These are phyloP conservation scores for Napeogenes inachia DNA, from an alignment of 2,888 invertebrate genomes.

Conservation along the genomic window DNA sequence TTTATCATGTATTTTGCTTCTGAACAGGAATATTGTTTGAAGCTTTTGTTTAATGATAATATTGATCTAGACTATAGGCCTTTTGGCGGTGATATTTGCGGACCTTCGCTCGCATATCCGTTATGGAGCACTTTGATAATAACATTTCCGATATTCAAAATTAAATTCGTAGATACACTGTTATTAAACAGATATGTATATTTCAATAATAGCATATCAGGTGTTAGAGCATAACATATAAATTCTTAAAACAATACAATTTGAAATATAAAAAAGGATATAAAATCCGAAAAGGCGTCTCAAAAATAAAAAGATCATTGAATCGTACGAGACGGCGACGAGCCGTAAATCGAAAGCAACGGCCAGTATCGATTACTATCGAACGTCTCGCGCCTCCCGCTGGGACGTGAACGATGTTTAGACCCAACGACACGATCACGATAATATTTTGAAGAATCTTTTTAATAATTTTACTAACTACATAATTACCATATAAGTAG, in stretches of 20 bases:
- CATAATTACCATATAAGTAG: too few relatives aligned
- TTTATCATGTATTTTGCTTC: too few relatives aligned
- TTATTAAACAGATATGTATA: too few relatives aligned
- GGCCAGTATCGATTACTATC: constrained; percentile 61
- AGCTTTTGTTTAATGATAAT: too few relatives aligned
- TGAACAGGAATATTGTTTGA: not conserved
- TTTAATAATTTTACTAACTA: too few relatives aligned
- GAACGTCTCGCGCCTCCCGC: constrained; percentile 55
- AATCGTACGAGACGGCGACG: constrained; percentile 39
- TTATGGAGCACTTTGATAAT: too few relatives aligned
- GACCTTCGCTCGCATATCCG: too few relatives aligned
- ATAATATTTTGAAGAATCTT: constrained; percentile 5
- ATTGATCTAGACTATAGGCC: too few relatives aligned
- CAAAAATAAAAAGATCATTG: constrained; percentile 14
- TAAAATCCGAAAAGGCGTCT: constrained; percentile 4
- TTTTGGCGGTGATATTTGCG: too few relatives aligned
- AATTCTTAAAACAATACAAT: constrained; percentile 1
- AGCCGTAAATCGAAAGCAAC: constrained; percentile 50
- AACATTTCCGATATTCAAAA: too few relatives aligned
- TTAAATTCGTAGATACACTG: too few relatives aligned
- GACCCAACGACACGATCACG: constrained; percentile 31
- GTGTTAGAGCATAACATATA: not conserved
- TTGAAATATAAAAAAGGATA: not conserved
- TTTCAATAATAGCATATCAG: not conserved
- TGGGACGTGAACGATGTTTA: constrained; percentile 32